Evolutionary conservation across 2,797 vertebrate species (phyloP).

Genomic region (Cottoperca gobio): DNA sequence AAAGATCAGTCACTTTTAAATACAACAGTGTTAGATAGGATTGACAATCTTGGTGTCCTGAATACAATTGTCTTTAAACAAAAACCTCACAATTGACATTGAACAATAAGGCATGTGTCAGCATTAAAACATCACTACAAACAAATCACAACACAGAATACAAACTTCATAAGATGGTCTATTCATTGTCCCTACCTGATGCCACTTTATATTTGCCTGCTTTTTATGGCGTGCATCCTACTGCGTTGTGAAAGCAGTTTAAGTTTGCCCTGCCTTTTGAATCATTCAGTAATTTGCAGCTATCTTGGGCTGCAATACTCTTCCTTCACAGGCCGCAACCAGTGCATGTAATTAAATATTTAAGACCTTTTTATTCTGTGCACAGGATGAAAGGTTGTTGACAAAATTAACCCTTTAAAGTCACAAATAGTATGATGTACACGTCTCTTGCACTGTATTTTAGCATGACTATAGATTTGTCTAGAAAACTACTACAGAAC

Average conservation of each 20-base stretch:
- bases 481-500: conserved; percentile 5
- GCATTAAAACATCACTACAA: not conserved
- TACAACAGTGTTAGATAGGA: not conserved
- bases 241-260: conserved; percentile 57
- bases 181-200: not conserved
- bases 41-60: not conserved
- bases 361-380: conserved; percentile 58
- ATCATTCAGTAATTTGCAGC: conserved; percentile 82
- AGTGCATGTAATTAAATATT: conserved; percentile 81
- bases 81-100: not conserved
- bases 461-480: not conserved
- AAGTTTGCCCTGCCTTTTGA: conserved; percentile 74
- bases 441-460: not conserved
- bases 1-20: conserved; percentile 27
- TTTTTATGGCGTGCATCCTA: conserved; percentile 23
- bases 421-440: conserved; percentile 14
- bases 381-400: conserved; percentile 61
- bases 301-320: conserved; percentile 79
- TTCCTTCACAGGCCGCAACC: conserved; percentile 69
- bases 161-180: not conserved
- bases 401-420: conserved; percentile 62
- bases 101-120: not conserved
- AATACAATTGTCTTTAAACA: not conserved
- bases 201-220: conserved; percentile 5
- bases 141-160: not conserved